Base-by-base conservation (phyloP, 2,797 vertebrate genomes). In the Merluccius polli region DNA sequence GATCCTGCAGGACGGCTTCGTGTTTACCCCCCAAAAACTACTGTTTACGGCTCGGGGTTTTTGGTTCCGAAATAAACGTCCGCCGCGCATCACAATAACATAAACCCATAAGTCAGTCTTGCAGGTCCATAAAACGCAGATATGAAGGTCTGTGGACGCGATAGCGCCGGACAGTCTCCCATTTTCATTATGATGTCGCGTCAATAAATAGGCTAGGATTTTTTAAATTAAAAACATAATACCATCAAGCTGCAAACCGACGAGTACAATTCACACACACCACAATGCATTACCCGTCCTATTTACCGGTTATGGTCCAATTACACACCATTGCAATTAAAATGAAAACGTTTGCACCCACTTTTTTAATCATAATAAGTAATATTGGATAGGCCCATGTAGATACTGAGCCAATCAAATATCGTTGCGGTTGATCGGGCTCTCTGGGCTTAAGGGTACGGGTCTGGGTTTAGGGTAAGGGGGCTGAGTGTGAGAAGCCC, bases 401-500 rank as follows among this genome's bases (percentile, higher is more conserved):
- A 48, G n/a, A n/a, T n/a, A n/a, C 11, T 16, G 41, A 44, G 3
- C n/a, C 63, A 67, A 68, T 15, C 16, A 0, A 68, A 31, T 15
- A 13, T 30, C 10, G 2, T 29, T 2, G 5, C 30, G 30, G 29
- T 67, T 67, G 29, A 29, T 6, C 31, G 31, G 7, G 31, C 8
- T 32, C 13, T 29, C 12, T 18, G 27, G 67, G 27, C 18, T 59
- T 9, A 59, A 11, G 16, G 21, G 27, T 24, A 9, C 15, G 16
- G 16, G 29, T 29, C 29, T 29, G 27, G 52, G 18, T 3, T 8
- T 29, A 13, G 13, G 11, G 33, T 41, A 35, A 27, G n/a, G n/a
- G n/a, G n/a, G n/a, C 78, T 80, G n/a, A 81, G 71, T 41, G 69
- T 72, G 71, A 84, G 70, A 69, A 82, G 83, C 83, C 91, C 91